These are phyloP conservation scores for Crypturellus tataupa DNA, from an alignment of 2,797 vertebrate species.

Conservation along the genomic window DNA sequence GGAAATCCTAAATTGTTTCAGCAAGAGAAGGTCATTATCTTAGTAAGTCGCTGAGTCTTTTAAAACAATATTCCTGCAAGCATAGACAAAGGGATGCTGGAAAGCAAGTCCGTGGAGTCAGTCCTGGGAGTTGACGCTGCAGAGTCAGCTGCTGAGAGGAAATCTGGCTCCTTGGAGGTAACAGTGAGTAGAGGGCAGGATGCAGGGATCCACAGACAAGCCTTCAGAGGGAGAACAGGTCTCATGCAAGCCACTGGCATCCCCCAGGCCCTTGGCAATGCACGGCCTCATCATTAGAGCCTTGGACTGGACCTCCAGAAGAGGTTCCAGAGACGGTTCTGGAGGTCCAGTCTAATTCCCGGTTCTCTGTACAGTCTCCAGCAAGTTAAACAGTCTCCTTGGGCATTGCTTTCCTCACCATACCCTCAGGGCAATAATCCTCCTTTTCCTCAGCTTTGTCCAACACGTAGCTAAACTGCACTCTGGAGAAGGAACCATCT, in stretches of 20 bases:
- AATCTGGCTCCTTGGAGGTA: background rate
- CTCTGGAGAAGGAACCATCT: background rate
- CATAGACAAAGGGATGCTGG: background rate
- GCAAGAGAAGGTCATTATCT: background rate
- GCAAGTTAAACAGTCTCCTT: no score
- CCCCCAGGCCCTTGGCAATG: background rate
- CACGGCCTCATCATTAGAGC: no score
- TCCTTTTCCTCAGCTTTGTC: background rate
- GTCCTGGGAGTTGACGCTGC: background rate
- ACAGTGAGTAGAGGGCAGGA: background rate
- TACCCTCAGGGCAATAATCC: no score
- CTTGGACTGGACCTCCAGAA: background rate
- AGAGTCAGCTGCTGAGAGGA: background rate
- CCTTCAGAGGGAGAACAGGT: background rate
- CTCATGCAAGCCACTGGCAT: no score
- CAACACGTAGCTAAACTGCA: background rate
- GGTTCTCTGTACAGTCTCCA: background rate
- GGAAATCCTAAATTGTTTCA: constrained; percentile 3
- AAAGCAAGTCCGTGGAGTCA: background rate
- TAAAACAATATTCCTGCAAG: background rate
- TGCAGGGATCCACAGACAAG: background rate
- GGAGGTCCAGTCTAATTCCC: no score
- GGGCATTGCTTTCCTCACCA: background rate
- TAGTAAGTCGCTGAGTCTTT: background rate
- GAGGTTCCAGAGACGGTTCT: no score